These are phyloP conservation scores for Ranitomeya variabilis DNA, from an alignment of 2,113 vertebrate species.

Conservation along the genomic window DNA sequence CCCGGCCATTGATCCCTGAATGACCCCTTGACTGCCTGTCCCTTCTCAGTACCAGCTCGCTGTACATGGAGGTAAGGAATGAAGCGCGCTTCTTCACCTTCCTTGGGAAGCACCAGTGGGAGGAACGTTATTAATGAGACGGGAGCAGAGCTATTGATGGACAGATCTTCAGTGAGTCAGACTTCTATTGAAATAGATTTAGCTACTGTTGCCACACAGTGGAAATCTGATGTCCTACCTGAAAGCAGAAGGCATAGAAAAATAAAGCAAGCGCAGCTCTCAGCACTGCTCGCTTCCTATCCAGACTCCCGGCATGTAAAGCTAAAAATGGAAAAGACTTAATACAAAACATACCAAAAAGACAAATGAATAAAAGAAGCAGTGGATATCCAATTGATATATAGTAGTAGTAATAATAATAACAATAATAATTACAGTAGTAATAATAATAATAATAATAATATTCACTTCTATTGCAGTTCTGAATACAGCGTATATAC, in stretches of 20 bases:
- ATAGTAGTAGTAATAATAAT: not conserved
- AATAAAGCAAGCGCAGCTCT: not conserved
- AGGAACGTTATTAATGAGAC: conserved; percentile 11
- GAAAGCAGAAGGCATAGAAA: conserved; percentile 14
- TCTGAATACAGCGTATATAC: too few relatives aligned
- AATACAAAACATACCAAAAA: not conserved
- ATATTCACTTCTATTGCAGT: too few relatives aligned
- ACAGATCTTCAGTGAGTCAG: conserved; percentile 17
- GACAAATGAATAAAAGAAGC: not conserved
- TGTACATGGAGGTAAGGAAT: not conserved
- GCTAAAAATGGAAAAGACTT: not conserved
- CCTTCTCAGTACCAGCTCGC: not conserved
- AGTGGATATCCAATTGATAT: not conserved
- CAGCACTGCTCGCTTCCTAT: not conserved
- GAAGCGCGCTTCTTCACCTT: not conserved
- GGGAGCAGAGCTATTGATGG: conserved; percentile 27
- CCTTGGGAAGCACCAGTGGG: conserved; percentile 13
- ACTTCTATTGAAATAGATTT: conserved; percentile 37
- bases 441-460: too few relatives aligned
- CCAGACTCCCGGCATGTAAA: not conserved
- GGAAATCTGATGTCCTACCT: conserved; percentile 41
- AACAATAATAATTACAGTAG: too few relatives aligned
- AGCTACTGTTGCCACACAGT: conserved; percentile 38
- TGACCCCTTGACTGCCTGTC: not conserved
- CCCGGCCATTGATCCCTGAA: not conserved